Base-by-base conservation (phyloP, 2,113 vertebrate species). In the Toxotes jaculatrix region DNA sequence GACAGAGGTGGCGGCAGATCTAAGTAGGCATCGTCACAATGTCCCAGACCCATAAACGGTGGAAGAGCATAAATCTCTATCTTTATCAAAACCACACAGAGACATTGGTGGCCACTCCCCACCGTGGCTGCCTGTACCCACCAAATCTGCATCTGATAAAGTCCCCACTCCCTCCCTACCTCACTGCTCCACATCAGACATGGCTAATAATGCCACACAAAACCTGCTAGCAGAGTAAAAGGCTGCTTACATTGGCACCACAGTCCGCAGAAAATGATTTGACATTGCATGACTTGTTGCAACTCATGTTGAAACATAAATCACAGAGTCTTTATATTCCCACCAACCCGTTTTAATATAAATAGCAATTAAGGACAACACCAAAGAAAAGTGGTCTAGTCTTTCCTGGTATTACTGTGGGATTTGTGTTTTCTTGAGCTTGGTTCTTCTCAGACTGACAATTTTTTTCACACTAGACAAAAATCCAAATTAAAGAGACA, bases 71-170 rank as follows among this genome's bases (percentile, higher is more conserved):
- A 96, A 97, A 96, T 97, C 95, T 96, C 94, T 64, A 36, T 12
- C 89, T 95, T 96, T 95, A 96, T 97, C 95, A 95, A 81, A 95
- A 94, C 95, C 96, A 93, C 88, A 83, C 95, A 95, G 95, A 89
- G 81, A 87, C 94, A 95, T 93, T 88, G 75, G 80, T 91, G 95
- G 94, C 94, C 94, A 90, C 95, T 95, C 95, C 95, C 95, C 71
- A 82, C 72, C 67, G 93, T 88, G 93, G 94, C 89, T 89, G 90
- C 83, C 87, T 84, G 90, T 85, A 95, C 86, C 93, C 86, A 92
- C 92, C 89, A 95, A 95, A 95, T 94, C 89, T 93, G 92, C 93
- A 93, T 92, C 85, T 94, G 95, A 96, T 95, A 95, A 93, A 84
- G 60, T 23, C 67, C 77, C 77, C 82, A 8, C 60, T 79, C 86